phyloP scores from a whole-genome alignment of 2,113 vertebrate species.

The Entomyzon cyanotis region DNA sequence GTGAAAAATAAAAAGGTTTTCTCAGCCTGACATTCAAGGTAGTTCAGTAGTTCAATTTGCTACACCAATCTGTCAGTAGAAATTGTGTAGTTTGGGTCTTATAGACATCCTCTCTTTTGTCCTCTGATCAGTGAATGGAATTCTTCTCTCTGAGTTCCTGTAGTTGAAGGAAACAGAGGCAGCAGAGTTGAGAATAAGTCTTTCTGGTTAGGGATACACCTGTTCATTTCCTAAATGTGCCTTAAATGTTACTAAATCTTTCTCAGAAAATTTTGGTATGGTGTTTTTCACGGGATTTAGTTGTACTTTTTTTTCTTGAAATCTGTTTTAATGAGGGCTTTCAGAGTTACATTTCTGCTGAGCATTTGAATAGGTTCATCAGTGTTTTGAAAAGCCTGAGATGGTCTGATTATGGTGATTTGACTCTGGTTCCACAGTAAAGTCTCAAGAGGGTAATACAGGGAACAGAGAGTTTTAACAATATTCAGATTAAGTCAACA shows the following conservation, averaged over 20 bases:
- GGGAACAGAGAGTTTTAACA: not conserved
- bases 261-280: not conserved
- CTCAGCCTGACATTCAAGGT: not conserved
- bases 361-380: conserved; percentile 39
- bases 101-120: not conserved
- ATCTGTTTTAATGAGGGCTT: not conserved
- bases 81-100: not conserved
- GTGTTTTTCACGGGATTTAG: not conserved
- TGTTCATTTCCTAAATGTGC: not conserved
- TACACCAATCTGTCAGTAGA: not conserved
- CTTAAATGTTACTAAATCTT: not conserved
- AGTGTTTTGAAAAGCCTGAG: conserved; percentile 12
- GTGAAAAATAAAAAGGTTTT: not conserved
- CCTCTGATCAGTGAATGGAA: not conserved
- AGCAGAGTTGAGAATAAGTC: not conserved
- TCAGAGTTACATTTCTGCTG: not conserved
- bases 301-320: not conserved
- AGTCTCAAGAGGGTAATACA: not conserved
- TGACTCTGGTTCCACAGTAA: not conserved
- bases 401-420: conserved; percentile 23
- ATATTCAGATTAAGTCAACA: conserved; percentile 29
- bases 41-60: not conserved
- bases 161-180: not conserved
- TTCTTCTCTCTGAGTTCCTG: not conserved
- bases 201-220: not conserved